Evolutionary conservation across 2,888 invertebrate species (phyloP), one percentile per base, ranked within the genome.

Genomic region (Tetrapedia diversipes): DNA sequence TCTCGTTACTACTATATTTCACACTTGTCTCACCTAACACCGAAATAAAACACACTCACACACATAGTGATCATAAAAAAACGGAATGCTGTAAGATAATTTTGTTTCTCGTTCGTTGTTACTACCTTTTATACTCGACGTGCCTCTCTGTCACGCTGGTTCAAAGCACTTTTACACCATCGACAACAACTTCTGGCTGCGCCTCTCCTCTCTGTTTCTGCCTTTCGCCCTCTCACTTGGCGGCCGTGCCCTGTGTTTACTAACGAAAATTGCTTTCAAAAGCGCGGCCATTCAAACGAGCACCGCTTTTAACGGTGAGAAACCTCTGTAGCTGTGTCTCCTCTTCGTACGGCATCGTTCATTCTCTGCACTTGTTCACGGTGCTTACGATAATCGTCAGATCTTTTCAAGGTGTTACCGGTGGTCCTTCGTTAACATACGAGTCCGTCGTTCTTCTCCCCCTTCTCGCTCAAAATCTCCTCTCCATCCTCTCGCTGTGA

Each of bases 201-300:
- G 6, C 34, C 22, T 45, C 29, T 59, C 64, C 39, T 16, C 16
- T 41, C 37, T 64, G 24, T 27, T 16, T 54, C 39, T 56, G 56
- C 22, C 32, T 32, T 32, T 27, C n/a, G 27, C 27, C 19, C 49
- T 59, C 29, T 37, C 53, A 63, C 22, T 53, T 47, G 59, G 47
- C 51, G 64, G 51, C 32, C 16, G 22, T 56, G 51, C 32, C 16
- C 27, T 56, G 63, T 67, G 60, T 74, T 77, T 69, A 80, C 74
- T 78, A 80, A 80, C 71, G 67, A 78, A 68, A 59, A 70, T 78
- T 22, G 61, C 77, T 70, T 68, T 74, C 64, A 53, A 77, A 74
- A 63, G 56, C 54, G 57, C 45, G 54, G 57, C 63, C 61, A 59
- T 69, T 77, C 63, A 45, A n/a, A 56, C 51, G 63, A 37, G 49